Evolutionary conservation across 2,113 vertebrate species (phyloP), one percentile per base, ranked within the genome.

Genomic region (Gymnogyps californianus): DNA sequence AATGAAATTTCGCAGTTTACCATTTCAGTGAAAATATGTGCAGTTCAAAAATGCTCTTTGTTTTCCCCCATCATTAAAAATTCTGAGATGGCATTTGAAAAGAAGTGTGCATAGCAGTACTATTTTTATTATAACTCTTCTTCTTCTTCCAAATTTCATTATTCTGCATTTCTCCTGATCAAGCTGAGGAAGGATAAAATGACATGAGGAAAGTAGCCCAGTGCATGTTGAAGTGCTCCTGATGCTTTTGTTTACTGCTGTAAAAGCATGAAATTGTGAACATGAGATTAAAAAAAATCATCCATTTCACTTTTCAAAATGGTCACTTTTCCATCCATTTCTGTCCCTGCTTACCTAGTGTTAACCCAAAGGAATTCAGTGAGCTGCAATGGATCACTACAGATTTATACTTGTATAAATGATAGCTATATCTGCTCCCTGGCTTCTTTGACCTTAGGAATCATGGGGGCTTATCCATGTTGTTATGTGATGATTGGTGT

Each of bases 381-480:
- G 59, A 61, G 7, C 59, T 84, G 46, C 55, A 52, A 10, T 44
- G 31, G 40, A 52, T 83, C 69, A 7, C 40, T 83, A 24, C 13
- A 58, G 36, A 49, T 52, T 72, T 36, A 38, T 81, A 6, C 31
- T n/a, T 44, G 5, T n/a, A 9, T 47, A 71, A 91, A 31, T 8
- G 13, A 61, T 15, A 78, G 25, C 12, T 81, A 29, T 58, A 31
- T 83, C 59, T 83, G 42, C 17, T 58, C 51, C 51, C 25, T 96
- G 88, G 77, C 52, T 96, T 94, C 85, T 83, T 81, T 90, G 78
- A 84, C 95, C 79, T 97, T 84, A 66, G 83, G 74, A 84, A 91
- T 88, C 72, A 66, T 16, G 70, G 28, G 38, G 10, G 38, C 21
- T 90, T 78, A 13, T 2, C 61, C 26, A 11, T 75, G 49, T 72